Base-by-base conservation (phyloP, 2,888 invertebrate species). In the Pyrrhia umbra region DNA sequence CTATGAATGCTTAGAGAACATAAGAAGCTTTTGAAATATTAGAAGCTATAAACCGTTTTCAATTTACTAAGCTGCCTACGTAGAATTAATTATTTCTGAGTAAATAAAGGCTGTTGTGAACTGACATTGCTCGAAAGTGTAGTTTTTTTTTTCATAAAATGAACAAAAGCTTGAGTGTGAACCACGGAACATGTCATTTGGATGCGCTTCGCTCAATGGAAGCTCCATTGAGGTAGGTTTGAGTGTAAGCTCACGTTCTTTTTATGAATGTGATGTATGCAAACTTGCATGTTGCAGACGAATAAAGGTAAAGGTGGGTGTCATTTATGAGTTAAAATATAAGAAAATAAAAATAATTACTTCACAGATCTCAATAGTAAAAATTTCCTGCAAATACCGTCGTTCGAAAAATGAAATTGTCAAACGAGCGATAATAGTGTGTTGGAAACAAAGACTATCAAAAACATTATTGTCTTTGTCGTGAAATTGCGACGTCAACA, bases 201-300 rank as follows among this genome's bases (percentile, higher is more conserved):
- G 61, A 68, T 72, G 69, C 40, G 54, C 42, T 68, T 30, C 43
- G 20, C 52, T 76, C 67, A 81, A 81, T 76, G 47, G 42, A 40
- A 51, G 23, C 39, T 56, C 66, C 57, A 73, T 79, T 76, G 68
- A 79, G 70, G 79, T 63, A 81, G 73, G 68, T 63, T 76, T 67
- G 49, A 79, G 54, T 66, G 60, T 49, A 59, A 65, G 34, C 57
- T 40, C n/a, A n/a, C 42, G 50, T 49, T 61, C 51, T 52, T 62
- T 59, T 56, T 47, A 30, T 9, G 39, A 61, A 56, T 54, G 52
- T 55, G 43, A 55, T 54, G 54, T 56, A 37, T 30, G 20, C 25
- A 34, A 34, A 25, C 23, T 20, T 50, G 27, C 13, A 40, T 20
- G 4, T 10, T 30, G 6, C 18, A 39, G 23, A 16, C 16, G 15